Base-by-base conservation (phyloP, 2,797 vertebrate genomes). In the Anabacerthia variegaticeps region DNA sequence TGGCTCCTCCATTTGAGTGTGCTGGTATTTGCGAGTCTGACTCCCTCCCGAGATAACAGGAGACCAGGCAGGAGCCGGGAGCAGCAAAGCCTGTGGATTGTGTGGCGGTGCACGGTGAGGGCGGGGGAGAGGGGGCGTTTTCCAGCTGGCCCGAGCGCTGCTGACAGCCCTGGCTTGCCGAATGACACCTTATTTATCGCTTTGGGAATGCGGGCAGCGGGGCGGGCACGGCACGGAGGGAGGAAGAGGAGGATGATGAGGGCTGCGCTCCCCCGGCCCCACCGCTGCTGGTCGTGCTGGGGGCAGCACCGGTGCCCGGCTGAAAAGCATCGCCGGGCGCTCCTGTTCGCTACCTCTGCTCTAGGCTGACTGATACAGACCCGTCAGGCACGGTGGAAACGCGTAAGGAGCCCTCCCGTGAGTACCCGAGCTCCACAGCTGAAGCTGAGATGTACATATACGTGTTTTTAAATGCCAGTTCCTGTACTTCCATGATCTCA, bases 401-500 rank as follows among this genome's bases (percentile, higher is more conserved):
- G 30, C 2, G 6, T 32, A 80, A 78, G 72, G 32, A n/a, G 74
- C 88, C 46, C 74, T 94, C 84, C 80, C 12, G 7, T 36, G 72
- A 77, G 85, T 19, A 20, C 32, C 37, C 6, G 32, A 82, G 93
- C 74, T 88, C 71, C 52, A 28, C 4, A 18, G 48, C 65, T 23
- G 71, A 77, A 92, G 89, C 92, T 88, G 68, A 80, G 72, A 85
- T 37, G 75, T 23, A 79, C 48, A n/a, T 6, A 12, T 3, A 30
- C 0, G 0, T 69, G 87, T 58, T 92, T 90, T 80, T 37, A 85
- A 93, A 93, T 81, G 89, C 79, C 92, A 84, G 30, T 94, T 96
- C 93, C 78, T 84, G 56, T 85, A 65, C 75, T 93, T 96, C 55
- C 44, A 37, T 83, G 88, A 89, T 89, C 84, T 56, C 89, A 69